Base-by-base conservation (phyloP, 2,797 vertebrate species). In the Miichthys miiuy region DNA sequence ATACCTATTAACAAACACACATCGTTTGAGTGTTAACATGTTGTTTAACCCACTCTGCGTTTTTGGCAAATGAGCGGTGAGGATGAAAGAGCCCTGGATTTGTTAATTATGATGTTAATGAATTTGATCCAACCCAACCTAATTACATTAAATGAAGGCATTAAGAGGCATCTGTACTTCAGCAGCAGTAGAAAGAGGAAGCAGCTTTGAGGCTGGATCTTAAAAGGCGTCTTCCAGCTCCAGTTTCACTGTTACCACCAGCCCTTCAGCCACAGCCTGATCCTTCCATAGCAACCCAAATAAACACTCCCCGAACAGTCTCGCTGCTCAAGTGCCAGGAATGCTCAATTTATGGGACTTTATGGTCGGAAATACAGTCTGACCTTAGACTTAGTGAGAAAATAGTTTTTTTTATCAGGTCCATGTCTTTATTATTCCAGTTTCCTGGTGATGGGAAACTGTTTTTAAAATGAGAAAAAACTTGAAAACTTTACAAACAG, bases 281-380 rank as follows among this genome's bases (percentile, higher is more conserved):
- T 77, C 80, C 75, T 81, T 91, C 89, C 94, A 89, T 95, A 89
- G 94, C 90, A 94, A 95, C 94, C 77, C 82, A 93, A 93, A 93
- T 89, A 95, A 94, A 94, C 91, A 94, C 83, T 85, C 68, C 76
- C 80, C 1, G n/a, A 88, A 80, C 79, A 76, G 79, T 67, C 71
- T 67, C 1, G 12, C 83, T 46, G 73, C 78, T 68, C 67, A 34
- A 69, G 58, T 58, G 52, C 72, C 81, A 86, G 78, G 88, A 90
- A 86, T 79, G 82, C 21, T 79, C 62, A 72, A 67, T 68, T 81
- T 73, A 66, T 68, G 70, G 47, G 48, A 71, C 63, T 72, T 79
- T 64, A 66, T 56, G 61, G 80, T 70, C 11, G 69, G 81, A 85
- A 81, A 90, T 47, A 71, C 25, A 83, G 67, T 46, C 54, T 27